These are phyloP conservation scores for Neolamprologus variostigma DNA, from an alignment of 2,113 vertebrate genomes.

Conservation along the genomic window DNA sequence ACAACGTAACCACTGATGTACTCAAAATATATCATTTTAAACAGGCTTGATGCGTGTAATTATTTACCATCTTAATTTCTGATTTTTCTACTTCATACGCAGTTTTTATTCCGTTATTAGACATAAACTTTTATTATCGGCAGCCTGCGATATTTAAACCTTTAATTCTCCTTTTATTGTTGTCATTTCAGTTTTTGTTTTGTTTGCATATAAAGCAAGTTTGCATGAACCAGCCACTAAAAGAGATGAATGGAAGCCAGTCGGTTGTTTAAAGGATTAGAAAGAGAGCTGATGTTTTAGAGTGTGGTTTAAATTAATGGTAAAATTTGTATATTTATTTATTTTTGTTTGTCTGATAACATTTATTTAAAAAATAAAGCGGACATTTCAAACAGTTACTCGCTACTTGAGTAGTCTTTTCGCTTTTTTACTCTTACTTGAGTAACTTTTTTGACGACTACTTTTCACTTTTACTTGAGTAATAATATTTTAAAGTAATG, in stretches of 20 bases:
- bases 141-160: not conserved
- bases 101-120: not conserved
- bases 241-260: not conserved
- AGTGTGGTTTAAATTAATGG: not conserved
- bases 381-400: not conserved
- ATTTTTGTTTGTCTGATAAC: not conserved
- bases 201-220: not conserved
- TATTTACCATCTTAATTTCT: not conserved
- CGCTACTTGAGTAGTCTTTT: not conserved
- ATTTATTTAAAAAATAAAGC: not conserved
- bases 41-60: not conserved
- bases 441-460: not conserved
- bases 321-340: not conserved
- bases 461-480: not conserved
- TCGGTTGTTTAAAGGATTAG: not conserved
- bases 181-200: not conserved
- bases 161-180: not conserved
- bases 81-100: rapidly evolving
- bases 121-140: not conserved
- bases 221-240: rapidly evolving
- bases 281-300: not conserved
- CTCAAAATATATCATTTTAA: not conserved
- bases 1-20: not conserved
- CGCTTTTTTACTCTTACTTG: not conserved
- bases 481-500: not conserved